Percentiles rank a stretch among this genome's conserved stretches.
Conservation (phyloP, 2,888 invertebrate species). For the Phortica magna region DNA sequence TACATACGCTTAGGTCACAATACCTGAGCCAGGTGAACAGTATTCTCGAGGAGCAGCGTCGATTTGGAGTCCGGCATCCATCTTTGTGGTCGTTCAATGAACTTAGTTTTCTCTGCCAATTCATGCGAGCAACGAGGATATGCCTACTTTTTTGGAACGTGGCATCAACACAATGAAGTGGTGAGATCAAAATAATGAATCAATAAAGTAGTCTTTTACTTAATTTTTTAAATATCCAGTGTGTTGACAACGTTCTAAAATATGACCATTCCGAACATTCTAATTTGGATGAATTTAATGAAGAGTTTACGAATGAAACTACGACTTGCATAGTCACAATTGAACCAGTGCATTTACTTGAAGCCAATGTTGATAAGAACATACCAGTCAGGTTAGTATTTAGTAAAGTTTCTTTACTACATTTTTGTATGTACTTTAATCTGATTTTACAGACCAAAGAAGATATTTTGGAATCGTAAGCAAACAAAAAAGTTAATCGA, state of each 20-base stretch:
- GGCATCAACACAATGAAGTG: background rate
- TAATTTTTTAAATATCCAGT: too few species aligned
- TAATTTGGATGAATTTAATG: background rate
- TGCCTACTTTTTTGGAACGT: background rate
- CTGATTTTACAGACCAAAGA: background rate
- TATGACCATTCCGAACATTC: too few species aligned
- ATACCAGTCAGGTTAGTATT: background rate
- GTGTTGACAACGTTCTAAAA: too few species aligned
- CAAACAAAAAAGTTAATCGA: background rate
- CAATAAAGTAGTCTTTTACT: too few species aligned
- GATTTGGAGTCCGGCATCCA: background rate
- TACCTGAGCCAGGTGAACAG: background rate
- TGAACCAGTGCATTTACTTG: background rate
- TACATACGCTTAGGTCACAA: background rate
- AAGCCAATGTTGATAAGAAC: background rate
- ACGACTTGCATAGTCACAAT: background rate
- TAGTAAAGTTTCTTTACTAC: background rate
- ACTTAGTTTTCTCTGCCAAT: constrained; percentile 4
- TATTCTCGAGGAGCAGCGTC: background rate
- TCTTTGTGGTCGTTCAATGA: background rate
- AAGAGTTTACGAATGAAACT: background rate
- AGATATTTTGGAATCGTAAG: background rate
- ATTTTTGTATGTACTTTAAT: background rate
- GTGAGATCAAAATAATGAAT: too few species aligned
- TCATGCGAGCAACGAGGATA: background rate